Base-by-base conservation (phyloP, 2,797 vertebrate species). In the Tadarida brasiliensis region DNA sequence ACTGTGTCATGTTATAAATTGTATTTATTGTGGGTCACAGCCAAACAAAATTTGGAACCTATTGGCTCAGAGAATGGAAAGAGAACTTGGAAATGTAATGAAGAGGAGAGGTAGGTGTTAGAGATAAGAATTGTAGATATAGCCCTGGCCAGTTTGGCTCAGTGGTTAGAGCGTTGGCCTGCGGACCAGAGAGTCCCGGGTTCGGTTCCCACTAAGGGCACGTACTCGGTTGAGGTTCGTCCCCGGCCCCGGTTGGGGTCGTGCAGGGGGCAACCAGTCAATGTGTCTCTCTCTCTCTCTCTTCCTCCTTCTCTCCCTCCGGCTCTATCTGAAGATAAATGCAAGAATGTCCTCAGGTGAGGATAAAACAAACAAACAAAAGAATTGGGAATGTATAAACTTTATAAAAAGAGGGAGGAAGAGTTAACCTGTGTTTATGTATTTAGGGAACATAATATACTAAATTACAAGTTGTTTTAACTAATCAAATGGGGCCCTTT, bases 381-480 rank as follows among this genome's bases (percentile, higher is more conserved):
- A n/a, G n/a, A n/a, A n/a, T n/a, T n/a, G n/a, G n/a, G 61, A 63
- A 51, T 87, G 24, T 90, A 44, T 78, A 85, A 76, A 86, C 28
- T 68, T 30, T 70, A 47, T 83, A 22, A 57, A 85, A 88, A 89
- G 49, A n/a, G 20, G 39, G 22, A 80, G 56, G 70, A 61, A 85
- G 80, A 80, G 49, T 87, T 78, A 77, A 65, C 15, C 24, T 90
- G 39, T 73, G 8, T 90, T 56, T 63, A 22, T 22, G 28, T 78
- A 54, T 90, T 86, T 94, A 20, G 7, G 16, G 80, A 70, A 88
- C 35, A 85, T 89, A 30, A 61, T 56, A 3, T 54, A 85, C 17
- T 80, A n/a, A 59, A 30, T 84, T 70, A 78, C 11, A 77, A 78
- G 14, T 68, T 85, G 54, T 91, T 94, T 93, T 67, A 78, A 49